Evolutionary conservation across 2,113 vertebrate species (phyloP).

Genomic region (Prolemur simus): DNA sequence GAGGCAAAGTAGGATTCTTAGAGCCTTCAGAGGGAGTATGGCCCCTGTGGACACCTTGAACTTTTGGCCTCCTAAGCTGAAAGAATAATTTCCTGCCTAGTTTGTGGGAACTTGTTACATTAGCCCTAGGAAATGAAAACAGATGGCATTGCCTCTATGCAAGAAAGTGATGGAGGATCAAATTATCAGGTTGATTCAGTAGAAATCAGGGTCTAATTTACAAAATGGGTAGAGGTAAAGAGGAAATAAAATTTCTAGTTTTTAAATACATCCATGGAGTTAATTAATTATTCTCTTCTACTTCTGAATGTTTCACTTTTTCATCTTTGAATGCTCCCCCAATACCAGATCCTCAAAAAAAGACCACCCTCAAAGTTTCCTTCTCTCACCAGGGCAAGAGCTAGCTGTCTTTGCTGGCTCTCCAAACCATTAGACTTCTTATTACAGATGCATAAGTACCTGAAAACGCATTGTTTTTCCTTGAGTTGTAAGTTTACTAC

Average conservation of each 20-base stretch:
- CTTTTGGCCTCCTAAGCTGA: neutral
- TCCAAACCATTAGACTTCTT: neutral
- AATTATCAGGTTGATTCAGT: neutral
- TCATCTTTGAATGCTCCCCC: neutral
- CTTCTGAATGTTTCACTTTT: neutral
- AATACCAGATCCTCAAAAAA: neutral
- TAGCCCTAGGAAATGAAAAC: neutral
- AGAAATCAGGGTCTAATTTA: neutral
- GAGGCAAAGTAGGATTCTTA: neutral
- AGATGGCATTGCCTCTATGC: neutral
- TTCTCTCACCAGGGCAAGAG: neutral
- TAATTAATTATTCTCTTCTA: too few species aligned
- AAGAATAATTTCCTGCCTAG: neutral
- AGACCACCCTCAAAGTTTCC: neutral
- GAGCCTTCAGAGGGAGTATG: neutral
- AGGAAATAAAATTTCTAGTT: neutral
- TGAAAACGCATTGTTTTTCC: neutral
- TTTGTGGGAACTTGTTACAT: neutral
- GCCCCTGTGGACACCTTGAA: neutral
- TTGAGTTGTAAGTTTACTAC: neutral
- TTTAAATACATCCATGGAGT: neutral
- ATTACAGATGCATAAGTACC: neutral
- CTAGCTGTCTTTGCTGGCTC: neutral
- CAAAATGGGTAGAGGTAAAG: too few species aligned
- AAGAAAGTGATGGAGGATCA: neutral